phyloP scores from a whole-genome alignment of 2,888 invertebrate species.

The Matsumyia berberina region DNA sequence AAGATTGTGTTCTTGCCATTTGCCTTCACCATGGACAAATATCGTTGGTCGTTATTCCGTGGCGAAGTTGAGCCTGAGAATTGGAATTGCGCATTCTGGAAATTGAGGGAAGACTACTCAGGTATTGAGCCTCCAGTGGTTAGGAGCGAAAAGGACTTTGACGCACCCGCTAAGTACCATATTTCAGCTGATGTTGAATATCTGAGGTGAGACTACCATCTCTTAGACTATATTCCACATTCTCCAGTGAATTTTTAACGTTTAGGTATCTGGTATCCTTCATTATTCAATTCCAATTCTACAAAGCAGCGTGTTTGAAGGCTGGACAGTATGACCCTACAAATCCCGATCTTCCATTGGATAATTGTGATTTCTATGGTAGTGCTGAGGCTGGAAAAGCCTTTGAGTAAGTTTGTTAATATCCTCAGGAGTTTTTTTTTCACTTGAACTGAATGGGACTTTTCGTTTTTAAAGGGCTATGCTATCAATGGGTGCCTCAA shows the following conservation, averaged over 20 bases:
- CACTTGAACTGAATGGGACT: not conserved
- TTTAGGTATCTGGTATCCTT: constrained; percentile 90
- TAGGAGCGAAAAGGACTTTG: constrained; percentile 89
- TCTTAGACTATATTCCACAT: not conserved
- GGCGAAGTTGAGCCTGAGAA: constrained; percentile 86
- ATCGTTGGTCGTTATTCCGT: constrained; percentile 89
- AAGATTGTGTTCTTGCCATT: constrained; percentile 90
- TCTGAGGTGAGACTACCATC: constrained; percentile 85
- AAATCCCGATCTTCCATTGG: constrained; percentile 88
- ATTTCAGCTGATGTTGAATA: constrained; percentile 89
- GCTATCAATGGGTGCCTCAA: constrained; percentile 90
- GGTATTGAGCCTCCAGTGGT: constrained; percentile 88
- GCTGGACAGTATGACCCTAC: constrained; percentile 91
- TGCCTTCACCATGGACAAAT: constrained; percentile 89
- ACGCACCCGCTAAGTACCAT: constrained; percentile 91
- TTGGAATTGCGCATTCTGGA: constrained; percentile 89
- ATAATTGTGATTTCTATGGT: constrained; percentile 94
- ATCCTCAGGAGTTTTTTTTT: not conserved
- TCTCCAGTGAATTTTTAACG: not conserved
- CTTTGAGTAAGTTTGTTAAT: constrained; percentile 85
- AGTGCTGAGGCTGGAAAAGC: constrained; percentile 91
- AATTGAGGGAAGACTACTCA: constrained; percentile 87
- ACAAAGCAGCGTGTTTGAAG: constrained; percentile 89
- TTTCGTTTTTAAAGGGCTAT: constrained; percentile 85
- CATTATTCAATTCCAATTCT: constrained; percentile 92